A percentile compares a stretch with the other conserved stretches of the same genome.
Evolutionary conservation across 2,113 vertebrate species (phyloP).

Genomic region (Conger conger): DNA sequence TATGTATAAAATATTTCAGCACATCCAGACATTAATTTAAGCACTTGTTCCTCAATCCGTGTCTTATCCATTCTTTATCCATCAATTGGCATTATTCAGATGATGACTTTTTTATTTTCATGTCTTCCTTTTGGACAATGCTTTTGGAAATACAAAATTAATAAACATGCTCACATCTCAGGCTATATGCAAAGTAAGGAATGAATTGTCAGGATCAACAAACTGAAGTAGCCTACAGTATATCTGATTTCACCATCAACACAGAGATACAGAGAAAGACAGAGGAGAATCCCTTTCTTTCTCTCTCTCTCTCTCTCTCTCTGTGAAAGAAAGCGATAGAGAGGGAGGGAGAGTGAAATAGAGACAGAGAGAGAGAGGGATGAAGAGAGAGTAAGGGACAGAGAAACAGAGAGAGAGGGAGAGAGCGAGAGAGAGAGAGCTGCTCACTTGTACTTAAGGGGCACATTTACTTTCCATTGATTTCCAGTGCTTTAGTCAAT

Average conservation of each 20-base stretch:
- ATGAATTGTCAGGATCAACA: background rate
- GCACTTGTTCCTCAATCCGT: no score
- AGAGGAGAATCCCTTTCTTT: no score
- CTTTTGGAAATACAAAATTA: background rate
- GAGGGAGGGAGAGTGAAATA: slow-evolving; percentile 21
- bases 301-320: no score
- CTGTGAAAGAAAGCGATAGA: background rate
- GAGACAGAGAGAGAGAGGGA: slow-evolving; percentile 64
- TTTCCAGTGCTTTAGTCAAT: slow-evolving; percentile 97
- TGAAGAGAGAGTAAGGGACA: background rate
- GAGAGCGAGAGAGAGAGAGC: slow-evolving; percentile 53
- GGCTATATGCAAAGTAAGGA: background rate
- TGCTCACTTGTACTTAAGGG: slow-evolving; percentile 98
- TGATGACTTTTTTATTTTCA: no score
- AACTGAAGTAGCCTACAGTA: background rate
- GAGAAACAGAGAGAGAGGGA: no score
- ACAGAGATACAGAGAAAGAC: background rate
- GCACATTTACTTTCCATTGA: slow-evolving; percentile 98
- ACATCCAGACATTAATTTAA: no score
- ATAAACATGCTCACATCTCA: background rate
- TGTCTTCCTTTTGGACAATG: no score
- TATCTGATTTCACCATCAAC: background rate
- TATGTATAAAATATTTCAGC: no score
- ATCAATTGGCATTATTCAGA: no score
- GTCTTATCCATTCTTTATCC: no score